Evolutionary conservation across 53 echinoderm and acorn worm genomes (phyloP).

Genomic region (Zoroaster sp.): DNA sequence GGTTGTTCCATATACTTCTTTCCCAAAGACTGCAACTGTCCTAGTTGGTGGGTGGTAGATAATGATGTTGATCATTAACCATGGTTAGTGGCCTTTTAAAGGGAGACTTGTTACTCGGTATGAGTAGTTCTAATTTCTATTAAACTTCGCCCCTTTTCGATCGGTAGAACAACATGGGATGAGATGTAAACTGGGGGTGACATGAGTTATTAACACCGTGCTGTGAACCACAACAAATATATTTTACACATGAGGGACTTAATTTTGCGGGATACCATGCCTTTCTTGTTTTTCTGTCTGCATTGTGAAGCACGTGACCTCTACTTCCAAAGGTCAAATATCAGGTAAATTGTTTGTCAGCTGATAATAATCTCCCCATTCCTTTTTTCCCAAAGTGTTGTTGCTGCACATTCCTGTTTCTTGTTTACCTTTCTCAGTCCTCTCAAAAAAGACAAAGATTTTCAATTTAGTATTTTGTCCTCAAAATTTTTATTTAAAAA

Average conservation of each 20-base stretch:
- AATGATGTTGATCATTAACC: slow-evolving; percentile 65
- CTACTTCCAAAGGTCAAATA: not conserved
- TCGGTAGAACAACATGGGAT: slow-evolving; percentile 90
- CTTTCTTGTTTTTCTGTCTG: not conserved
- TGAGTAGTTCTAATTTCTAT: slow-evolving; percentile 75
- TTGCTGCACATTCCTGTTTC: no score
- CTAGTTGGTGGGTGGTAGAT: slow-evolving; percentile 80
- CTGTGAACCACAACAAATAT: not conserved
- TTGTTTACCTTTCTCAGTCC: not conserved
- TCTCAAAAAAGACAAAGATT: not conserved
- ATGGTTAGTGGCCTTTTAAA: slow-evolving; percentile 59
- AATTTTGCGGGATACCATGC: not conserved
- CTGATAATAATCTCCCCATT: not conserved
- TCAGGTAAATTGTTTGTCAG: not conserved
- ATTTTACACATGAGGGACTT: not conserved
- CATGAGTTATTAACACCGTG: not conserved
- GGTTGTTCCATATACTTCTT: slow-evolving; percentile 94
- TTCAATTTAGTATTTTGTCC: no score
- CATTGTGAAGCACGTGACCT: not conserved
- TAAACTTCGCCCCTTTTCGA: slow-evolving; percentile 65
- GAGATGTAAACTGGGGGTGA: slow-evolving; percentile 55
- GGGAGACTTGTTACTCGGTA: slow-evolving; percentile 58
- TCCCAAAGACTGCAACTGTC: slow-evolving; percentile 82
- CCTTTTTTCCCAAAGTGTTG: not conserved
- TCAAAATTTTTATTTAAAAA: no score